A percentile compares a stretch with the other conserved stretches of the same genome.
Evolutionary conservation across 2,888 invertebrate species (phyloP).

Genomic region (Drosophila subquinaria): DNA sequence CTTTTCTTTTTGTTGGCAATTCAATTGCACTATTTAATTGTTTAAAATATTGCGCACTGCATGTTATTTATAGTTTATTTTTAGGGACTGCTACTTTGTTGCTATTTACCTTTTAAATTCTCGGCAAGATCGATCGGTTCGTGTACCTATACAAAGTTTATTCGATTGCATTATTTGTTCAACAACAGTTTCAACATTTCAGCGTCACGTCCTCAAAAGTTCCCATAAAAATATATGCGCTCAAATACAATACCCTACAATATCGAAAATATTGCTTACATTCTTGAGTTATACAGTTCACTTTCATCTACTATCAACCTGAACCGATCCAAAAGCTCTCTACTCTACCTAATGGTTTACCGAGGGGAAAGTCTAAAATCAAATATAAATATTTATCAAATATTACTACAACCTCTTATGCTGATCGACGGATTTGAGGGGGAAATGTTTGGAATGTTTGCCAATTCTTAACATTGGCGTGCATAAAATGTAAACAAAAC

Average conservation of each 20-base stretch:
- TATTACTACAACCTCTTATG: slow-evolving; percentile 43
- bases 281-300: slow-evolving; percentile 21
- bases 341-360: slow-evolving; percentile 39
- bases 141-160: slow-evolving; percentile 18
- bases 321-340: slow-evolving; percentile 14
- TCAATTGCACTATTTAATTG: slow-evolving; percentile 46
- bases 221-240: slow-evolving; percentile 47
- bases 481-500: not conserved
- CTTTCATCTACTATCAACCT: slow-evolving; percentile 13
- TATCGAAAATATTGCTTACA: slow-evolving; percentile 76
- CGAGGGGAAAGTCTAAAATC: slow-evolving; percentile 12
- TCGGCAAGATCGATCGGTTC: slow-evolving; percentile 5
- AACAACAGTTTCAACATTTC: slow-evolving; percentile 28
- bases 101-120: slow-evolving; percentile 20
- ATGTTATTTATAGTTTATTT: slow-evolving; percentile 39
- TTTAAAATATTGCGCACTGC: slow-evolving; percentile 47
- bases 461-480: not conserved
- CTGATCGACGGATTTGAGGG: slow-evolving; percentile 31
- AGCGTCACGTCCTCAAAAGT: slow-evolving; percentile 33
- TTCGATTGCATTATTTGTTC: slow-evolving; percentile 44
- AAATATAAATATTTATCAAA: slow-evolving; percentile 20
- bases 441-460: slow-evolving; percentile 39
- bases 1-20: slow-evolving; percentile 43
- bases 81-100: slow-evolving; percentile 44
- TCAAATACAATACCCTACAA: slow-evolving; percentile 32